These are phyloP conservation scores for Sipha flava DNA, from an alignment of 1,140 invertebrate species.

Conservation along the genomic window DNA sequence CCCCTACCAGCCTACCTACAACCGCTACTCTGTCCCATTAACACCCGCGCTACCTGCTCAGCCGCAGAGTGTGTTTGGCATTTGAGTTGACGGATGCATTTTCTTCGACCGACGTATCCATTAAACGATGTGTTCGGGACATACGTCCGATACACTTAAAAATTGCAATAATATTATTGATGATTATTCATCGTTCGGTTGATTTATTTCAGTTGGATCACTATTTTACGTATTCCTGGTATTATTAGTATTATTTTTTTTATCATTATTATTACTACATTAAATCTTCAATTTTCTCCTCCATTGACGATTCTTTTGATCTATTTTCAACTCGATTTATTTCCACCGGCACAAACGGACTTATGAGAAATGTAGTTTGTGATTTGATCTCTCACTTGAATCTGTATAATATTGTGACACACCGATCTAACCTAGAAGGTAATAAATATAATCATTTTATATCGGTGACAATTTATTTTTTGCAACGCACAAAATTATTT, in stretches of 20 bases:
- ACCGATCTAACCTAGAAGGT: too few species aligned
- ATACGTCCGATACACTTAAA: neutral
- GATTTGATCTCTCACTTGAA: neutral
- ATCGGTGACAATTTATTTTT: too few species aligned
- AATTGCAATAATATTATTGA: constrained; percentile 5
- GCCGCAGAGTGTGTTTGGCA: neutral
- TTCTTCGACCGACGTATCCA: neutral
- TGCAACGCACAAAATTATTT: too few species aligned
- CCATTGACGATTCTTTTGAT: neutral
- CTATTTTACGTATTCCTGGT: neutral
- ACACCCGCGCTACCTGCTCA: too few species aligned
- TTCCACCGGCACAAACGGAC: neutral
- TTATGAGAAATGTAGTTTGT: neutral
- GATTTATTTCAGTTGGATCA: neutral
- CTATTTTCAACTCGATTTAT: neutral
- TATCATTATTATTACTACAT: too few species aligned
- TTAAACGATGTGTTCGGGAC: neutral
- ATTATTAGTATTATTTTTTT: neutral
- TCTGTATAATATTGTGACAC: neutral
- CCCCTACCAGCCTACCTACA: too few species aligned
- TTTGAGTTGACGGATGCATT: neutral
- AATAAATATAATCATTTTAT: too few species aligned
- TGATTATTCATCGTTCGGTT: neutral
- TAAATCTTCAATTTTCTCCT: neutral
- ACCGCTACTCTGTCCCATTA: too few species aligned